Evolutionary conservation across 1,140 invertebrate genomes (phyloP).

Genomic region (Cydia amplana): DNA sequence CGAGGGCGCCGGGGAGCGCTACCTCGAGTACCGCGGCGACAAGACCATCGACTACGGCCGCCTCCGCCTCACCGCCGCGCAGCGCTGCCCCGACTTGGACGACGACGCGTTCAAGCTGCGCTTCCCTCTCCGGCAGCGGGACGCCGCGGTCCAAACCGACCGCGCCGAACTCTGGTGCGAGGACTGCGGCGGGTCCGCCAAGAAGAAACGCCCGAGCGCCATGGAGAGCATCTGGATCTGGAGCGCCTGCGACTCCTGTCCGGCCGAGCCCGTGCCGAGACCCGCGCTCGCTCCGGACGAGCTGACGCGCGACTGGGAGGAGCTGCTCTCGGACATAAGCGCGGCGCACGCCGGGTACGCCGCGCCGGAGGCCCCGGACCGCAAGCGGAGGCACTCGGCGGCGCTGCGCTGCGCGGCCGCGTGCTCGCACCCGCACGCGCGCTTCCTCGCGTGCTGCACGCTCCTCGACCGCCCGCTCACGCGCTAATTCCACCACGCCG

Average conservation of each 20-base stretch:
- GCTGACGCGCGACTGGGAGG: constrained; percentile 74
- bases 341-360: constrained; percentile 64
- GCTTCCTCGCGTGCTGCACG: constrained; percentile 63
- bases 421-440: constrained; percentile 70
- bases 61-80: constrained; percentile 64
- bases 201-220: constrained; percentile 60
- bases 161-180: constrained; percentile 52
- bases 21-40: constrained; percentile 77
- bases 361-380: constrained; percentile 50
- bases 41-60: constrained; percentile 69
- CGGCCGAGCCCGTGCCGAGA: constrained; percentile 35
- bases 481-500: constrained; percentile 53
- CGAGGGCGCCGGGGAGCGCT: constrained; percentile 68
- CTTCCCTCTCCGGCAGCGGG: constrained; percentile 75
- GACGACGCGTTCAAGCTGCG: constrained; percentile 73
- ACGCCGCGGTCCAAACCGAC: constrained; percentile 80
- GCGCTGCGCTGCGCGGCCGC: constrained; percentile 54
- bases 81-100: constrained; percentile 69
- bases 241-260: constrained; percentile 43
- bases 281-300: constrained; percentile 48
- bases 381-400: constrained; percentile 72
- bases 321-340: constrained; percentile 75
- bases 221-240: constrained; percentile 54
- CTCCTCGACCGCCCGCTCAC: constrained; percentile 73
- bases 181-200: constrained; percentile 60